Evolutionary conservation across 2,797 vertebrate genomes (phyloP).

Genomic region (Oreochromis grahami): DNA sequence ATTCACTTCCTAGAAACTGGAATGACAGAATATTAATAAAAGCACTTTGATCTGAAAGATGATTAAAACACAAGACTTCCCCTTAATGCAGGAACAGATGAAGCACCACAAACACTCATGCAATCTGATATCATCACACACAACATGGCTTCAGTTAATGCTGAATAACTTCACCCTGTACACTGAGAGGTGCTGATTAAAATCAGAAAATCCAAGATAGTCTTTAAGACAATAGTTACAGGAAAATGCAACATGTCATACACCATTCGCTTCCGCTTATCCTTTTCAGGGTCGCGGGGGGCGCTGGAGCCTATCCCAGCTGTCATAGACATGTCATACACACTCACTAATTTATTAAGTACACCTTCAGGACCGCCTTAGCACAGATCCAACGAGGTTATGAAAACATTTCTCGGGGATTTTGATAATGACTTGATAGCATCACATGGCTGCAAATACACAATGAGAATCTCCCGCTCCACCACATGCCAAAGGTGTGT

Average conservation of each 20-base stretch:
- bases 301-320: too few species aligned
- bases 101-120: rapidly evolving
- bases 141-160: not conserved
- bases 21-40: not conserved
- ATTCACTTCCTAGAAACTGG: not conserved
- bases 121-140: not conserved
- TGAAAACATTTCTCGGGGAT: not conserved
- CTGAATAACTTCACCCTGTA: not conserved
- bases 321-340: rapidly evolving
- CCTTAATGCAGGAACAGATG: rapidly evolving
- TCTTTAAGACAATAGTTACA: not conserved
- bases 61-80: not conserved
- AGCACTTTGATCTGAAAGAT: not conserved
- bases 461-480: not conserved
- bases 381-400: not conserved
- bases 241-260: not conserved
- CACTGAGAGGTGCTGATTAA: not conserved
- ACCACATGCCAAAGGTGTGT: rapidly evolving
- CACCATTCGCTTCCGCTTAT: too few species aligned
- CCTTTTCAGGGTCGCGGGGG: too few species aligned
- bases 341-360: not conserved
- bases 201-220: not conserved
- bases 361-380: rapidly evolving
- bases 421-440: not conserved
- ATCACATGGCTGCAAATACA: not conserved